Percentiles rank a stretch among this genome's conserved stretches.
These are phyloP conservation scores for Himalopsyche tibetana DNA, from an alignment of 2,888 invertebrate genomes.

Conservation along the genomic window DNA sequence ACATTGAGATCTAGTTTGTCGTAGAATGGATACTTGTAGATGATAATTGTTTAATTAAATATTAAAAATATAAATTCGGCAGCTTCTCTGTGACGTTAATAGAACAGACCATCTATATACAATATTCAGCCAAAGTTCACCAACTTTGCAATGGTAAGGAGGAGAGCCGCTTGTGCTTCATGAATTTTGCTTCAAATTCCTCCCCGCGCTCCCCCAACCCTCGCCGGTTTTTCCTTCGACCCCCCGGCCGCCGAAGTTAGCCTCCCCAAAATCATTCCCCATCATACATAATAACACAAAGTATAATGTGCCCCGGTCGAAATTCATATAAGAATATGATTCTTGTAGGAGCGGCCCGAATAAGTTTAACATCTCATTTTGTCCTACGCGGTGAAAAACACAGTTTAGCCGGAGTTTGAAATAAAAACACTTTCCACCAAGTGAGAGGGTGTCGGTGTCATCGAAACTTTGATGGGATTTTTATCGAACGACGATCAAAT, in stretches of 20 bases:
- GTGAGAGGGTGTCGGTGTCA: constrained; percentile 48
- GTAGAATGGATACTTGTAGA: no score
- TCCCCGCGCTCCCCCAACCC: constrained; percentile 68
- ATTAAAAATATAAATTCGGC: constrained; percentile 47
- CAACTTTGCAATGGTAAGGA: constrained; percentile 78
- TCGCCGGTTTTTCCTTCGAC: constrained; percentile 61
- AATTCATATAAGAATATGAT: constrained; percentile 71
- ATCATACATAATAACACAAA: constrained; percentile 75
- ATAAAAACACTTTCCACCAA: neutral
- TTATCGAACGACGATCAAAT: constrained; percentile 36
- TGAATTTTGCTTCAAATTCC: constrained; percentile 73
- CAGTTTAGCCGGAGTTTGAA: constrained; percentile 53
- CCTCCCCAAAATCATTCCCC: constrained; percentile 71
- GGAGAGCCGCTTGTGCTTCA: constrained; percentile 69
- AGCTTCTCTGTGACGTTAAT: constrained; percentile 64
- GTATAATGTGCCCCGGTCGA: constrained; percentile 74
- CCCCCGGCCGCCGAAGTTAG: constrained; percentile 67
- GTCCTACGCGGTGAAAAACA: constrained; percentile 51
- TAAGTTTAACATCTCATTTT: constrained; percentile 64
- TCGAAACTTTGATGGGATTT: constrained; percentile 52
- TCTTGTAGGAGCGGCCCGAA: constrained; percentile 69
- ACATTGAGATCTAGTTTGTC: no score
- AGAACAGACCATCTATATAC: constrained; percentile 63
- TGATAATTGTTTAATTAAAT: neutral
- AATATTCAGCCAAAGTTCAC: constrained; percentile 67